These are phyloP conservation scores for Nasonia vitripennis DNA, from an alignment of 1,140 invertebrate genomes.

Conservation along the genomic window DNA sequence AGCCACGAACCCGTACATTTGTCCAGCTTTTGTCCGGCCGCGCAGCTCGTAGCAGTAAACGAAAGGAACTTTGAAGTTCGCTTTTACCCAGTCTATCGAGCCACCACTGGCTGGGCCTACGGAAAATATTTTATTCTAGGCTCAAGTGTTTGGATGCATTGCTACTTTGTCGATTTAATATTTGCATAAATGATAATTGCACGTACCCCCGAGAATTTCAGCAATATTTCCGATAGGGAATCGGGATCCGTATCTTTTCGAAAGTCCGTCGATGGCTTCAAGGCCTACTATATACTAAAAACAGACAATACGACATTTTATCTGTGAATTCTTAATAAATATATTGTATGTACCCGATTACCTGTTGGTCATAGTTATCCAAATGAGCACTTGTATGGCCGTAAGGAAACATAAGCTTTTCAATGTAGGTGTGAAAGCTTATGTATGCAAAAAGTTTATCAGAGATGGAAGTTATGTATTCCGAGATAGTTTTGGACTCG, in stretches of 20 bases:
- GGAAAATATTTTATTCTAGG: background rate
- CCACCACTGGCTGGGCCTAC: constrained; percentile 77
- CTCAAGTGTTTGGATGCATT: no score
- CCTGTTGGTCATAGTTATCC: constrained; percentile 79
- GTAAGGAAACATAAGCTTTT: constrained; percentile 83
- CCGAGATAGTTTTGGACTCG: constrained; percentile 79
- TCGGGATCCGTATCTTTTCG: constrained; percentile 78
- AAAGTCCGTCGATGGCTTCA: constrained; percentile 75
- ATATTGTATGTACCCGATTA: no score
- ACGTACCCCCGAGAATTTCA: constrained; percentile 76
- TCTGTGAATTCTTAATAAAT: no score
- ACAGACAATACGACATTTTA: no score
- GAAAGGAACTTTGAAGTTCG: constrained; percentile 78
- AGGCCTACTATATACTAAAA: background rate
- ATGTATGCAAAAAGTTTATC: constrained; percentile 80
- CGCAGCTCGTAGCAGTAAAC: constrained; percentile 82
- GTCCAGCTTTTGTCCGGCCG: constrained; percentile 77
- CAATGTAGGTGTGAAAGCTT: constrained; percentile 85
- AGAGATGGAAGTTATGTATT: constrained; percentile 74
- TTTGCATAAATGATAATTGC: no score
- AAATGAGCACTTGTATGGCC: constrained; percentile 79
- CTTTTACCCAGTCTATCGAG: constrained; percentile 85
- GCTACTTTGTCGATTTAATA: no score
- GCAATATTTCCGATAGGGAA: constrained; percentile 77
- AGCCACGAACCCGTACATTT: constrained; percentile 82